A percentile compares a stretch with the other conserved stretches of the same genome.
phyloP scores from a whole-genome alignment of 2,888 invertebrate species.

The Automeris io region DNA sequence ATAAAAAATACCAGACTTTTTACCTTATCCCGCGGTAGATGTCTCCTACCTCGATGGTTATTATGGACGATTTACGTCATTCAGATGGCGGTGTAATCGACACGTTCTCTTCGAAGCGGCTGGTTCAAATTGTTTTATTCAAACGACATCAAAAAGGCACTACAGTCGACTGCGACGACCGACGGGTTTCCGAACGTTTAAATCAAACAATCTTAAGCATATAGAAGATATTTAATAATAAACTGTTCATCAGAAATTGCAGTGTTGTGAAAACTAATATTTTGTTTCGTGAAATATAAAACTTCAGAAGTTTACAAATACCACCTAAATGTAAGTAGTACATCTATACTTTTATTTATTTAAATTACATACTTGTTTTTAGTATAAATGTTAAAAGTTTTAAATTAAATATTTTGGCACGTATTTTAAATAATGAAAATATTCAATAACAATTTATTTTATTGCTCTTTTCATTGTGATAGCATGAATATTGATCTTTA shows the following conservation, averaged over 20 bases:
- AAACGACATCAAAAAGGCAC: constrained; percentile 67
- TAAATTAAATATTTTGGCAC: no score
- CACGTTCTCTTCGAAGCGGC: constrained; percentile 31
- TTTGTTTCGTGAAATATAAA: neutral
- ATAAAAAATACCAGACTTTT: neutral
- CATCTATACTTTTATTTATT: no score
- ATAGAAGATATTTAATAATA: neutral
- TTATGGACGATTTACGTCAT: neutral
- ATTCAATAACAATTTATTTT: no score
- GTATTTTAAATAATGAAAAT: no score
- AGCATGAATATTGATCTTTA: no score
- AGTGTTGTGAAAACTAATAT: constrained; percentile 6
- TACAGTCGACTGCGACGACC: constrained; percentile 39
- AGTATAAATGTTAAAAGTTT: no score
- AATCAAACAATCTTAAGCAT: neutral
- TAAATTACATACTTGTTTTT: no score
- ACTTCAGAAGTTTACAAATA: neutral
- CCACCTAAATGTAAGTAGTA: constrained; percentile 1
- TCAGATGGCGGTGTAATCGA: constrained; percentile 35
- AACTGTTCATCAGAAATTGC: constrained; percentile 6
- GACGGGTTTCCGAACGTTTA: neutral
- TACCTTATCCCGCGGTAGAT: constrained; percentile 41
- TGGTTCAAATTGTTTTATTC: constrained; percentile 60
- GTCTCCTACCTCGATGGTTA: constrained; percentile 19
- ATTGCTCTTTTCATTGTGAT: no score